Evolutionary conservation across 2,888 invertebrate species (phyloP), one percentile per base, ranked within the genome.

Genomic region (Muschampia plurimacula): DNA sequence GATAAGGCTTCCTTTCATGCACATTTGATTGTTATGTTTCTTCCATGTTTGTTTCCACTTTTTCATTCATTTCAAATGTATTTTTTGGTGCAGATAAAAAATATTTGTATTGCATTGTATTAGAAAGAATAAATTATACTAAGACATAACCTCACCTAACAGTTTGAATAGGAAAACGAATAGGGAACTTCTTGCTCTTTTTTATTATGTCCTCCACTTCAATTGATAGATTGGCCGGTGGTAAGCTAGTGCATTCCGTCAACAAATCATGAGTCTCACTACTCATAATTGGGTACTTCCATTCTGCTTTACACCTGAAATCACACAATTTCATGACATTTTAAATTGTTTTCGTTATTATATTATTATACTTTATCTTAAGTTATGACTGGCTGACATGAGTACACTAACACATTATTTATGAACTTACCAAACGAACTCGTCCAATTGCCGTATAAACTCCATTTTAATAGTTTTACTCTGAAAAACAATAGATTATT

Each of bases 151-250:
- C 28, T 55, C 5, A 91, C 92, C 90, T 89, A 66, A 89, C 82
- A 67, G 84, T 83, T 39, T 90, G 84, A 64, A 92, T 84, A 2
- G 91, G 91, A 74, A 89, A 91, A 0, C 86, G 83, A 59, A 91
- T 82, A 0, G 91, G 90, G 72, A 91, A 92, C 0, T 81, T 82
- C 13, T 87, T 84, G 82, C 91, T 91, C 72, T 79, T 84, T 22
- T 82, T 83, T 2, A 89, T 87, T 2, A 90, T 65, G 36, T 89
- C 88, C 0, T 89, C 87, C 0, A 91, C 73, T 36, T 87, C 83
- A 49, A 85, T 83, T 0, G 82, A 76, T 5, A 49, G 49, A 13
- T 72, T 52, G 8, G 59, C 52, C 0, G 72, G 72, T 8, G 39
- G 28, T 41, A 72, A 4, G 6, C 36, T 62, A 12, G 28, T 6